Evolutionary conservation across 2,888 invertebrate genomes (phyloP), one percentile per base, ranked within the genome.

Genomic region (Cataglyphis albicans): DNA sequence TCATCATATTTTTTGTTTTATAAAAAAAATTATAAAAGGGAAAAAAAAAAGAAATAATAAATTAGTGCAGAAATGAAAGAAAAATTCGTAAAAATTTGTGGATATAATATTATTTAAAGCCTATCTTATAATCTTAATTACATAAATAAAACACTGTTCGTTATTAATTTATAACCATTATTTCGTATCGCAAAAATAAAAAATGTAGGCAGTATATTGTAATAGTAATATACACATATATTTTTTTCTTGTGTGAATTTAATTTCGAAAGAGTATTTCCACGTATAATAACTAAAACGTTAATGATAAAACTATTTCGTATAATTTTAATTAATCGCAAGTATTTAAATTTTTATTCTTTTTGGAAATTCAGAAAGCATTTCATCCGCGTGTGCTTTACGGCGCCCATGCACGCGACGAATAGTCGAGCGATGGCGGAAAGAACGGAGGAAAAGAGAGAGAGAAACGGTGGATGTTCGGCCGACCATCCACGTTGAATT

Each of bases 401-500:
- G 63, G 21, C 59, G 64, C 64, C 70, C 44, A 75, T 80, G 68
- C 81, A 76, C 44, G 48, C 57, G 41, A 78, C 63, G 68, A 65
- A 70, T 15, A 52, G 65, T 82, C 68, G 57, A 32, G 38, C 63
- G 82, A 82, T 81, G 61, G n/a, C 68, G 29, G 29, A 81, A 41
- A 35, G 21, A 67, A 29, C 63, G 57, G 32, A 52, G 65, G 44
- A 9, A 57, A 41, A 21, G 52, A 29, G 25, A 25, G 41, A 70
- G 55, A 70, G 74, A 44, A 44, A 64, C 41, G 70, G 64, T 68
- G 78, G 61, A 68, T 35, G 44, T 84, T 73, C 44, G 59, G 75
- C 72, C 75, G 83, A 32, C 32, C 72, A 78, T 82, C 84, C 83
- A 57, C 83, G 86, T 85, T 87, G 88, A 89, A 90, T 90, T 86